Base-by-base conservation (phyloP, 2,113 vertebrate genomes). In the Phalacrocorax aristotelis region DNA sequence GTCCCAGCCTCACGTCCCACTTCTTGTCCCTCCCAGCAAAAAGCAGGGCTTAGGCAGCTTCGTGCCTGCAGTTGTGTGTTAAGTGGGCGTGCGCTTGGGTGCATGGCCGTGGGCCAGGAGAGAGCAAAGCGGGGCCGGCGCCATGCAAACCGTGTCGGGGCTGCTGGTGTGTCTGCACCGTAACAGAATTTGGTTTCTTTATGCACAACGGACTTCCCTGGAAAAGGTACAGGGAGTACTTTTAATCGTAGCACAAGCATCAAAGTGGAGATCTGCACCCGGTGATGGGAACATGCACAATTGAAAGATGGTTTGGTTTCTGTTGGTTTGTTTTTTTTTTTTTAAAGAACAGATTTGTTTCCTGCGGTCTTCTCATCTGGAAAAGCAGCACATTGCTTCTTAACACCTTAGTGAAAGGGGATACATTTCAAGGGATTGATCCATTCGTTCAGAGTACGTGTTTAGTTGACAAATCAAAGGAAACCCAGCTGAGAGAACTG, bases 91-190 rank as follows among this genome's bases (percentile, higher is more conserved):
- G 77, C 36, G 60, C n/a, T 4, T n/a, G 55, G 5, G 18, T 36
- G 58, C 36, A 20, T 61, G 79, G 79, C 36, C 58, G 57, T 25
- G 27, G 64, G 2, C 40, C n/a, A 16, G 13, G 16, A 21, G 32
- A 38, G 57, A 18, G 70, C 36, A 14, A 32, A 19, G 74, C 6
- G 10, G 65, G 52, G 64, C 17, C 17, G 34, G 74, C 27, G 15
- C 26, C 6, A 2, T 62, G 13, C 42, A 66, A 7, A 26, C 19
- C 0, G 0, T 2, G 7, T 16, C 65, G 25, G 38, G 74, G 40
- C 49, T 88, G 72, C 72, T 51, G 51, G 1, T 26, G 17, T 19
- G 21, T 7, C 69, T 32, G 20, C 9, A 6, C 19, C 4, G 3
- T 48, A 15, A 4, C 13, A 54, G 57, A 61, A 10, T 46, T 51